Conservation (phyloP, 2,113 vertebrate genomes). For the Micronycteris hirsuta region DNA sequence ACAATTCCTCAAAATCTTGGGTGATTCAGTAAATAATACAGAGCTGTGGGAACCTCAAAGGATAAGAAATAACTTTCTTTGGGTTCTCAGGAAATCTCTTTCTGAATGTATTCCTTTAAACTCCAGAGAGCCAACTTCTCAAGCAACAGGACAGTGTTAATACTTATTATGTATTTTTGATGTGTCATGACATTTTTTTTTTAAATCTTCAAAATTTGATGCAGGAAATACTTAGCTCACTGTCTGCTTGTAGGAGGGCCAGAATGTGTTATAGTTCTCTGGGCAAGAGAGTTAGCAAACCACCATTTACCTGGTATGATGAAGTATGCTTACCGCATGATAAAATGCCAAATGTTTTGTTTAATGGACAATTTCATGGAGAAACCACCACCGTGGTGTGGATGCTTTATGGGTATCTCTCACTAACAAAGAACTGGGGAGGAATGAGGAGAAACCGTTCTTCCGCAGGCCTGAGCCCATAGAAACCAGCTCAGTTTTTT, state of each 20-base stretch:
- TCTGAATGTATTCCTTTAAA: not conserved
- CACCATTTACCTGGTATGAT: not conserved
- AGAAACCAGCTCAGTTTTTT: not conserved
- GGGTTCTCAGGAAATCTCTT: not conserved
- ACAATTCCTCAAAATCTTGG: not conserved
- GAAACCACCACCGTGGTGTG: not conserved
- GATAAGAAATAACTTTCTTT: not conserved
- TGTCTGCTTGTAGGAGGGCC: conserved; percentile 24
- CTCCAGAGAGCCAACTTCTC: conserved; percentile 57
- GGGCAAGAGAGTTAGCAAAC: not conserved
- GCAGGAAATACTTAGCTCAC: not conserved
- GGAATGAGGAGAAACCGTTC: not conserved
- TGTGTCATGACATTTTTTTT: not conserved
- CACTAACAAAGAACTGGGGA: not conserved
- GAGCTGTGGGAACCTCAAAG: not conserved
- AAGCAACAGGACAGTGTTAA: not conserved
- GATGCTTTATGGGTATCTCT: not conserved
- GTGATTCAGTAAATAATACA: not conserved
- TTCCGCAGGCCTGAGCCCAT: not conserved
- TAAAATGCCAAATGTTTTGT: not conserved
- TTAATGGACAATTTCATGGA: not conserved
- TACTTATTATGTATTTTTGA: conserved; percentile 39
- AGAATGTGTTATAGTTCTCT: conserved; percentile 49
- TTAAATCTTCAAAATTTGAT: not conserved
- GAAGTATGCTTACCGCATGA: not conserved